Conservation (phyloP, 2,113 vertebrate genomes). For the Hemichromis elongatus region DNA sequence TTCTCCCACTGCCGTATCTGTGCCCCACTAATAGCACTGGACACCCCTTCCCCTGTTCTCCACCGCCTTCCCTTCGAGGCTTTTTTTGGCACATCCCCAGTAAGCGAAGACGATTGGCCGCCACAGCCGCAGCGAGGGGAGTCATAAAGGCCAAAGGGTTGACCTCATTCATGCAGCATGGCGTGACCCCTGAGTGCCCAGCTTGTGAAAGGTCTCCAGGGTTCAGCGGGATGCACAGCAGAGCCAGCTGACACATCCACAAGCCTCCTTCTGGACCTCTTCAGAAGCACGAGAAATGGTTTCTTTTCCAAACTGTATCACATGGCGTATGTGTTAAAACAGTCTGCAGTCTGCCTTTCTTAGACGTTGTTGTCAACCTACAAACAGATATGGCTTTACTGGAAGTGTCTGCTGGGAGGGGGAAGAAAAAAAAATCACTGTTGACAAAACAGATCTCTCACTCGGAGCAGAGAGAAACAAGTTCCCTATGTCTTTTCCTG, state of each 20-base stretch:
- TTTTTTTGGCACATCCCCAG: neutral
- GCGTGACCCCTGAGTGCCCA: slow-evolving; percentile 51
- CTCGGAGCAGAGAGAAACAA: neutral
- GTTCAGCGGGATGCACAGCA: slow-evolving; percentile 47
- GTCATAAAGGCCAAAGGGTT: slow-evolving; percentile 53
- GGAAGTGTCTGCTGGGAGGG: neutral
- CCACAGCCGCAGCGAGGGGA: slow-evolving; percentile 27
- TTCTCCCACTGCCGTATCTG: slow-evolving; percentile 9
- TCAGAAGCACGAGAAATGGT: neutral
- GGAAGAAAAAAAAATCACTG: neutral
- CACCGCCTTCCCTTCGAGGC: neutral
- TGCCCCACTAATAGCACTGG: neutral
- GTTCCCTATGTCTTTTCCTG: neutral
- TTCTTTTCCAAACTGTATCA: neutral
- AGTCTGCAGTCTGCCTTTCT: neutral
- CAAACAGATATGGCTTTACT: neutral
- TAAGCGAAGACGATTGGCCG: slow-evolving; percentile 28
- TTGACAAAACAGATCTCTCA: slow-evolving; percentile 11
- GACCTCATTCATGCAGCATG: slow-evolving; percentile 61
- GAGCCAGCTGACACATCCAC: slow-evolving; percentile 40
- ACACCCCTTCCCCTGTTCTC: neutral
- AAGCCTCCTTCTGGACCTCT: neutral
- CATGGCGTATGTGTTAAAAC: neutral
- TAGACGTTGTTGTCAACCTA: neutral
- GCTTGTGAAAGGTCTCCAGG: slow-evolving; percentile 59